Evolutionary conservation across 1,140 invertebrate genomes (phyloP).

Genomic region (Meloidogyne exigua): DNA sequence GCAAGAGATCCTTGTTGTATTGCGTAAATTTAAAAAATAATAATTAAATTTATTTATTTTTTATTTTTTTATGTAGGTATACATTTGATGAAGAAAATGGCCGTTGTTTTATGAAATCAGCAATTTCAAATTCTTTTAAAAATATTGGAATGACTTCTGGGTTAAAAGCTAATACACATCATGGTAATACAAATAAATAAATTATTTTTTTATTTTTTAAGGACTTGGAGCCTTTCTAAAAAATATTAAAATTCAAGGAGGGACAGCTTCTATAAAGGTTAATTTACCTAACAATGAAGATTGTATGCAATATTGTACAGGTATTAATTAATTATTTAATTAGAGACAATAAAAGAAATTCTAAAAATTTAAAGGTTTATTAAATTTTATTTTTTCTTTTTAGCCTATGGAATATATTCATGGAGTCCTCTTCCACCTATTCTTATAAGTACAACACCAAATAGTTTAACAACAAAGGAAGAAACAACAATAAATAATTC

Average conservation of each 20-base stretch:
- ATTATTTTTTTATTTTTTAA: slow-evolving; percentile 3
- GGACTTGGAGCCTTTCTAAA: slow-evolving; percentile 42
- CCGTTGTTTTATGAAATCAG: slow-evolving; percentile 47
- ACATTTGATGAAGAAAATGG: slow-evolving; percentile 42
- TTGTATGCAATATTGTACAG: slow-evolving; percentile 49
- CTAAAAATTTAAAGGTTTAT: too few species aligned
- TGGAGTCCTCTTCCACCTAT: slow-evolving; percentile 30
- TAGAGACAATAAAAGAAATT: too few species aligned
- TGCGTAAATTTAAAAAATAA: slow-evolving; percentile 23
- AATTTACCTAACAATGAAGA: slow-evolving; percentile 46
- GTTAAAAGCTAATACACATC: slow-evolving; percentile 45
- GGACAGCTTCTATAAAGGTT: slow-evolving; percentile 41
- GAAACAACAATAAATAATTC: not conserved
- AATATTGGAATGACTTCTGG: slow-evolving; percentile 44
- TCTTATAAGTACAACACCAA: slow-evolving; percentile 7
- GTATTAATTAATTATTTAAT: slow-evolving; percentile 16
- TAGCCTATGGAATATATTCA: slow-evolving; percentile 47
- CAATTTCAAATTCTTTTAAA: slow-evolving; percentile 47
- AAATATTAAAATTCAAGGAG: slow-evolving; percentile 44
- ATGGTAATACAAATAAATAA: slow-evolving; percentile 24
- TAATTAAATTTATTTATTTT: not conserved
- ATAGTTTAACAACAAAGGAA: not conserved
- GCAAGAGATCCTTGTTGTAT: slow-evolving; percentile 47
- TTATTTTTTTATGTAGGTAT: slow-evolving; percentile 32
- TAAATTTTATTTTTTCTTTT: not conserved